Evolutionary conservation across 2,113 vertebrate genomes (phyloP).

Genomic region (Odobenus rosmarus): DNA sequence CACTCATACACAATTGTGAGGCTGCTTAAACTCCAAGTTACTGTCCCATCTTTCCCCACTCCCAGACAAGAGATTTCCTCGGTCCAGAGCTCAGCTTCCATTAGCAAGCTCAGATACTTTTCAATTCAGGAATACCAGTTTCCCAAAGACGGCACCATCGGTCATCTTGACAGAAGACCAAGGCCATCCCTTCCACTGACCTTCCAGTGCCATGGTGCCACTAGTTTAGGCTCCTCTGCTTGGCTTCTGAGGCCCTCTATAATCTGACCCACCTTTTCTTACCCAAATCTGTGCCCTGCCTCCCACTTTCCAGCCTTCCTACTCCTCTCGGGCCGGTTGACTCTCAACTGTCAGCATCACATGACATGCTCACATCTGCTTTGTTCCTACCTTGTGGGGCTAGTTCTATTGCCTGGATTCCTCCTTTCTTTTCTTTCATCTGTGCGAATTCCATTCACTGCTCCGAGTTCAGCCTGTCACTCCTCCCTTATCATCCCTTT

Average conservation of each 20-base stretch:
- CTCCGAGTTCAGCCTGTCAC: not conserved
- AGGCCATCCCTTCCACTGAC: not conserved
- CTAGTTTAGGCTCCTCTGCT: not conserved
- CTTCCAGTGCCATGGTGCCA: not conserved
- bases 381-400: not conserved
- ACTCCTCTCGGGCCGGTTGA: not conserved
- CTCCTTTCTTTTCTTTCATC: not conserved
- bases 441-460: not conserved
- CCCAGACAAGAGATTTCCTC: not conserved
- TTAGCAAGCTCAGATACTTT: not conserved
- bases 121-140: not conserved
- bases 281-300: not conserved
- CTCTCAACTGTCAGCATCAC: not conserved
- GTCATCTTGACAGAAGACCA: not conserved
- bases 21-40: conserved; percentile 1
- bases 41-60: not conserved
- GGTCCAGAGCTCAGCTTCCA: not conserved
- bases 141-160: not conserved
- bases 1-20: not conserved
- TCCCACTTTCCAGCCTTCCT: not conserved
- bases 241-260: not conserved
- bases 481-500: not conserved
- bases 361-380: not conserved
- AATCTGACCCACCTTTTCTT: not conserved
- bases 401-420: not conserved